phyloP scores from a whole-genome alignment of 2,113 vertebrate genomes.

The Melanocharis versteri region DNA sequence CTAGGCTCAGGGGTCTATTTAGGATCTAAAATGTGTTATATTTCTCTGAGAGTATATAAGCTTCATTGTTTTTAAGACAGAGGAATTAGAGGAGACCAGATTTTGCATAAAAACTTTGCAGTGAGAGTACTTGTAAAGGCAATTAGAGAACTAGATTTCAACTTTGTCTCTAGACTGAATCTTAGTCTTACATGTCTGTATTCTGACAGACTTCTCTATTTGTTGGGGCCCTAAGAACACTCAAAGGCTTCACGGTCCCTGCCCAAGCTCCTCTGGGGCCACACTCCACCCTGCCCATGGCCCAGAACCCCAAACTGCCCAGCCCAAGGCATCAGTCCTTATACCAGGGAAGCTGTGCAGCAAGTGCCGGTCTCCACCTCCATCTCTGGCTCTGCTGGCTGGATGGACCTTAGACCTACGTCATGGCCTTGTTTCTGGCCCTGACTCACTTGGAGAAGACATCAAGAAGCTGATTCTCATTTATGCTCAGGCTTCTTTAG shows the following conservation, averaged over 20 bases:
- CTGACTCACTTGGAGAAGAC: background rate
- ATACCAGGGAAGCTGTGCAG: accelerated
- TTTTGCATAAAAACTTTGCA: background rate
- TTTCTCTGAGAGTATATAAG: background rate
- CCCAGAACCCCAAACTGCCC: background rate
- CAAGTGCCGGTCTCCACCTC: accelerated
- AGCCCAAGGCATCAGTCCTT: background rate
- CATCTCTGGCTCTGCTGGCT: background rate
- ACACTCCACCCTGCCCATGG: accelerated
- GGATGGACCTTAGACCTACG: background rate
- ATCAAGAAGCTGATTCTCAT: background rate
- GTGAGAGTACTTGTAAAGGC: background rate
- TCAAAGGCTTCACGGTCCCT: accelerated
- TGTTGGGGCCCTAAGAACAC: background rate
- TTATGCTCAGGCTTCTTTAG: background rate
- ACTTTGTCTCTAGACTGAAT: background rate
- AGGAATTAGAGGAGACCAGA: background rate
- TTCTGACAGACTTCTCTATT: background rate
- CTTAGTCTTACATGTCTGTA: background rate
- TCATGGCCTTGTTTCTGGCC: background rate
- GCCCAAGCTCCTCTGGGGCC: background rate
- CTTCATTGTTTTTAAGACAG: background rate
- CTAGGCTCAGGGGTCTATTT: background rate
- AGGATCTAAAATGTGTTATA: background rate
- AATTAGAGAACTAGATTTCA: background rate